A percentile compares a stretch with the other conserved stretches of the same genome.
phyloP scores from a whole-genome alignment of 2,113 vertebrate genomes.

The Macrotus californicus region DNA sequence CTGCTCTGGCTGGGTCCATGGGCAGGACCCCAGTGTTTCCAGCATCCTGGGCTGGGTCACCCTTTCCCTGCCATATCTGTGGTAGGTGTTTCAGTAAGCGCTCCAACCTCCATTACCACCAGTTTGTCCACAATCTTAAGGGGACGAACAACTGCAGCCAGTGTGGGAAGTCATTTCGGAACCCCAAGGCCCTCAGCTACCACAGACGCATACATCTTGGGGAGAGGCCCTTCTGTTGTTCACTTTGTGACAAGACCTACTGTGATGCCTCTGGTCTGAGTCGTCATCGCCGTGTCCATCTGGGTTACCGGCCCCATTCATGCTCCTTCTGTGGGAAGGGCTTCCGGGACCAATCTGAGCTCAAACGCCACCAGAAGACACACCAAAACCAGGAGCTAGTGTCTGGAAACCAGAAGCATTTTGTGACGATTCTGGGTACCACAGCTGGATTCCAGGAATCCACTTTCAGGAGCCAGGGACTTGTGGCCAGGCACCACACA shows the following conservation, averaged over 20 bases:
- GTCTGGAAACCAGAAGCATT: not conserved
- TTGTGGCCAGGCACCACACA: not conserved
- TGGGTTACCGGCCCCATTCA: conserved; percentile 20
- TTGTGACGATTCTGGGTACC: not conserved
- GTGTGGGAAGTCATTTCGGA: conserved; percentile 50
- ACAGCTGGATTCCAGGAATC: not conserved
- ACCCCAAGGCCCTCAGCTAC: not conserved
- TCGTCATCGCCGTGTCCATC: conserved; percentile 57
- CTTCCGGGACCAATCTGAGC: conserved; percentile 59
- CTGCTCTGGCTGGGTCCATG: not conserved
- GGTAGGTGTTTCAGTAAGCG: conserved; percentile 42
- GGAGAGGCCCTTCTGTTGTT: conserved; percentile 51
- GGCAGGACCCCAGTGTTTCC: rapidly evolving
- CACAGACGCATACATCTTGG: not conserved
- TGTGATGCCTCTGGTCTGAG: conserved; percentile 58
- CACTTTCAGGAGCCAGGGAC: not conserved
- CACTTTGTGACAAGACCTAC: conserved; percentile 62
- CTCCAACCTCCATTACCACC: conserved; percentile 24
- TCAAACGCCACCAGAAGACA: conserved; percentile 57
- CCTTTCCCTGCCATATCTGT: conserved; percentile 7
- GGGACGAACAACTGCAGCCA: not conserved
- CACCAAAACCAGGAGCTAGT: conserved; percentile 31
- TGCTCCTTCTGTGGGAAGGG: conserved; percentile 55
- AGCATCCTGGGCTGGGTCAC: not conserved
- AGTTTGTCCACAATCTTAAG: not conserved